Conservation (phyloP, 2,888 invertebrate genomes). For the Orgyia antiqua region DNA sequence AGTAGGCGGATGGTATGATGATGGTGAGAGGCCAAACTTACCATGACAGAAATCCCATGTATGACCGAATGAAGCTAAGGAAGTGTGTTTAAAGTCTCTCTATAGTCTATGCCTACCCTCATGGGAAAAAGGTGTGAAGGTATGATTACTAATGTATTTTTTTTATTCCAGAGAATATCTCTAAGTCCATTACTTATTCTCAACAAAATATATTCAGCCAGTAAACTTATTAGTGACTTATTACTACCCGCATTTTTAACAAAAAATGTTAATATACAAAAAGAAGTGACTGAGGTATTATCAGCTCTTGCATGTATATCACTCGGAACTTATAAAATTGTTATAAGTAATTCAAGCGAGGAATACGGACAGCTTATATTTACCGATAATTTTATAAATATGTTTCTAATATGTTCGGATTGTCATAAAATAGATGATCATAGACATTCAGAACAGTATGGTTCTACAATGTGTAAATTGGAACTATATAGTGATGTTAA, state of each 20-base stretch:
- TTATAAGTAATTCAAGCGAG: conserved; percentile 24
- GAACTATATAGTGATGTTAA: conserved; percentile 36
- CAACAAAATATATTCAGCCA: conserved; percentile 48
- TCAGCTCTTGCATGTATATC: conserved; percentile 55
- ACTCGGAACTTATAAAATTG: conserved; percentile 39
- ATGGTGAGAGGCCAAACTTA: too few relatives aligned
- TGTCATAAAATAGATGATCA: conserved; percentile 39
- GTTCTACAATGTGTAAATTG: conserved; percentile 25
- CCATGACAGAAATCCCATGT: too few relatives aligned
- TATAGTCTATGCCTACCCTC: too few relatives aligned
- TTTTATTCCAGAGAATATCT: conserved; percentile 51
- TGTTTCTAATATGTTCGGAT: conserved; percentile 48
- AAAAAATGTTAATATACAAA: conserved; percentile 47
- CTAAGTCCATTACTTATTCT: conserved; percentile 51
- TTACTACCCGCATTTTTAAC: conserved; percentile 58
- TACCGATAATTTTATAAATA: conserved; percentile 29
- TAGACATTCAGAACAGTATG: conserved; percentile 17
- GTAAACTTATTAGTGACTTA: conserved; percentile 60
- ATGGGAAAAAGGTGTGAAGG: too few relatives aligned
- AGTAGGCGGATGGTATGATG: too few relatives aligned
- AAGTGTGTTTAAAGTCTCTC: too few relatives aligned
- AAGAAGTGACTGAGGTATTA: conserved; percentile 36
- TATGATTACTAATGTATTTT: too few relatives aligned
- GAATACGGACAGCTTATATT: conserved; percentile 43
- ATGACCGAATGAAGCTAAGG: too few relatives aligned